Evolutionary conservation across 2,888 invertebrate genomes (phyloP).

Genomic region (Rugalucina vietnamica): DNA sequence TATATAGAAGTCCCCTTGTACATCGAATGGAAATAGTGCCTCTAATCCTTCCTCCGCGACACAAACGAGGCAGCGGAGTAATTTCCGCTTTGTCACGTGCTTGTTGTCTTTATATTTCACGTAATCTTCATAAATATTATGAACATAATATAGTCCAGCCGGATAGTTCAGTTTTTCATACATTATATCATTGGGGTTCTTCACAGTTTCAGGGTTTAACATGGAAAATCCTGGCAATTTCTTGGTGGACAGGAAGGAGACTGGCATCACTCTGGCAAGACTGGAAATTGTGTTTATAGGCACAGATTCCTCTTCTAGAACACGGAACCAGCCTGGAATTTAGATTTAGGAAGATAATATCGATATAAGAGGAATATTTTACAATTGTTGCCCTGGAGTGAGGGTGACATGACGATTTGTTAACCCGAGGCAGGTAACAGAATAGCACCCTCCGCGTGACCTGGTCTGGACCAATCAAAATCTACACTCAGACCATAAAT

Average conservation of each 20-base stretch:
- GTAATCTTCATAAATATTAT: conserved; percentile 69
- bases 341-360: too few relatives aligned
- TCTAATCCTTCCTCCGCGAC: conserved; percentile 63
- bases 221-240: conserved; percentile 62
- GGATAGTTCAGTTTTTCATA: conserved; percentile 68
- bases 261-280: conserved; percentile 70
- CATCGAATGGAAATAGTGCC: conserved; percentile 70
- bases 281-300: conserved; percentile 63
- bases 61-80: conserved; percentile 70
- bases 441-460: too few relatives aligned
- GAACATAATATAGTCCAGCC: conserved; percentile 62
- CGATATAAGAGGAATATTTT: too few relatives aligned
- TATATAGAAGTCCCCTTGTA: conserved; percentile 68
- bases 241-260: conserved; percentile 59
- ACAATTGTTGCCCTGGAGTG: too few relatives aligned
- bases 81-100: conserved; percentile 62
- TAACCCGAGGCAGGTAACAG: too few relatives aligned
- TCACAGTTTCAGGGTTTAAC: conserved; percentile 54
- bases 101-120: conserved; percentile 68
- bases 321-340: conserved; percentile 69
- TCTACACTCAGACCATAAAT: too few relatives aligned
- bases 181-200: conserved; percentile 60
- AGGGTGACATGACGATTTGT: too few relatives aligned
- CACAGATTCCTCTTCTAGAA: conserved; percentile 65
- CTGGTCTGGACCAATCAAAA: too few relatives aligned